Conservation (phyloP, 2,113 vertebrate species). For the Sardina pilchardus region DNA sequence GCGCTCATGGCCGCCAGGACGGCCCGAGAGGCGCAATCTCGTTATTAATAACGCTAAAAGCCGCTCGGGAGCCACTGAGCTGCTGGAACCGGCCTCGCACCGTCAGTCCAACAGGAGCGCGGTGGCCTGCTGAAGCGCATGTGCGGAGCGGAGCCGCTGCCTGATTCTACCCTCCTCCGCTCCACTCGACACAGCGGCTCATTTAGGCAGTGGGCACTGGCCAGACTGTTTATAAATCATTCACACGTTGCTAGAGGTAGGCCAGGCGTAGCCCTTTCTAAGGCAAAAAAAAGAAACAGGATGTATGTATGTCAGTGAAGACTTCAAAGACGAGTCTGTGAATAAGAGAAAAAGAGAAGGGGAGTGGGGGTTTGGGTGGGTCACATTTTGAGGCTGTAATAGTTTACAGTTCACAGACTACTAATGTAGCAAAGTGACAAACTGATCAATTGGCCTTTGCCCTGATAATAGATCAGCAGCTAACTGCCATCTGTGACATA, state of each 20-base stretch:
- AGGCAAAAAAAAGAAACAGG: neutral
- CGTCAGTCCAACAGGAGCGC: slow-evolving; percentile 28
- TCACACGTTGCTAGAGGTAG: neutral
- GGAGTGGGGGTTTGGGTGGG: too few relatives aligned
- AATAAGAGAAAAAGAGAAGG: neutral
- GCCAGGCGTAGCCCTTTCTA: neutral
- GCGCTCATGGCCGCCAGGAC: neutral
- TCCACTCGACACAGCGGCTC: neutral
- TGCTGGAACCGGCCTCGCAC: slow-evolving; percentile 12
- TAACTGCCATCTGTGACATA: too few relatives aligned
- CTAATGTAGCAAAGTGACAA: too few relatives aligned
- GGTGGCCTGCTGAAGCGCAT: neutral
- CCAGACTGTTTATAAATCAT: neutral
- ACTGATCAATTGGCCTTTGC: too few relatives aligned
- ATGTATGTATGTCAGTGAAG: neutral
- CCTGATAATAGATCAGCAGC: too few relatives aligned
- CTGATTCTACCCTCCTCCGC: too few relatives aligned
- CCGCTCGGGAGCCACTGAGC: slow-evolving; percentile 28
- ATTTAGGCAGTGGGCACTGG: neutral
- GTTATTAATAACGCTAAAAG: slow-evolving; percentile 50
- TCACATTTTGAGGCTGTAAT: too few relatives aligned
- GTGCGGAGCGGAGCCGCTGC: neutral
- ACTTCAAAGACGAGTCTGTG: neutral
- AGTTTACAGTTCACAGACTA: too few relatives aligned
- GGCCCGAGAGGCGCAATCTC: slow-evolving; percentile 24